phyloP scores from a whole-genome alignment of 1,140 invertebrate genomes.

The Polyergus mexicanus region DNA sequence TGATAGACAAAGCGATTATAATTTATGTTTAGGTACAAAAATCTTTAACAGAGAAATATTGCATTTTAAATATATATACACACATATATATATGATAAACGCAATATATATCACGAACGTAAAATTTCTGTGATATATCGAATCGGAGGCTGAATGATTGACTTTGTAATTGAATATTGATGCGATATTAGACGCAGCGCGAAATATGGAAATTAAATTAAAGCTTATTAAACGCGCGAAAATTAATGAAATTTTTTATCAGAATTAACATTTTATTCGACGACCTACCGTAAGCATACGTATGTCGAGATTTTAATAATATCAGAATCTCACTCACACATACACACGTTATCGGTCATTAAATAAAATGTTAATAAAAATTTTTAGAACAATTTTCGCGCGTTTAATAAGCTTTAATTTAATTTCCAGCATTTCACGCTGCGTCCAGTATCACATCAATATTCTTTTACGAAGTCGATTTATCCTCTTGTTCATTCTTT shows the following conservation, averaged over 20 bases:
- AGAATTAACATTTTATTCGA: constrained; percentile 12
- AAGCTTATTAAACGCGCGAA: not conserved
- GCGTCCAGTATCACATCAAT: too few species aligned
- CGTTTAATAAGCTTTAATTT: not conserved
- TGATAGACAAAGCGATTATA: not conserved
- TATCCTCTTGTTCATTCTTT: not conserved
- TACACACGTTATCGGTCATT: not conserved
- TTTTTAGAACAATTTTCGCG: not conserved
- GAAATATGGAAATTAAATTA: constrained; percentile 16
- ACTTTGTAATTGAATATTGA: constrained; percentile 38
- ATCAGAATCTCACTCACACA: too few species aligned
- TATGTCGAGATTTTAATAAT: not conserved
- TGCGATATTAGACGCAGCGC: not conserved
- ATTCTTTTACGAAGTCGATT: too few species aligned
- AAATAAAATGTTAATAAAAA: not conserved
- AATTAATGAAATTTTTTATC: not conserved
- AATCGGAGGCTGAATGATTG: constrained; percentile 21
- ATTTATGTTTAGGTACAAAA: constrained; percentile 8
- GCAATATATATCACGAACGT: constrained; percentile 18
- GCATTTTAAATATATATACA: not conserved
- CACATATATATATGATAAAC: not conserved
- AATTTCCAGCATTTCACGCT: not conserved
- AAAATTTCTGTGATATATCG: not conserved
- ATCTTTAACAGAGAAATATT: constrained; percentile 34
- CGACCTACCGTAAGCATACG: too few species aligned